Percentiles rank a stretch among this genome's conserved stretches.
These are phyloP conservation scores for Cylindroiulus punctatus DNA, from an alignment of 2,888 invertebrate species.

Conservation along the genomic window DNA sequence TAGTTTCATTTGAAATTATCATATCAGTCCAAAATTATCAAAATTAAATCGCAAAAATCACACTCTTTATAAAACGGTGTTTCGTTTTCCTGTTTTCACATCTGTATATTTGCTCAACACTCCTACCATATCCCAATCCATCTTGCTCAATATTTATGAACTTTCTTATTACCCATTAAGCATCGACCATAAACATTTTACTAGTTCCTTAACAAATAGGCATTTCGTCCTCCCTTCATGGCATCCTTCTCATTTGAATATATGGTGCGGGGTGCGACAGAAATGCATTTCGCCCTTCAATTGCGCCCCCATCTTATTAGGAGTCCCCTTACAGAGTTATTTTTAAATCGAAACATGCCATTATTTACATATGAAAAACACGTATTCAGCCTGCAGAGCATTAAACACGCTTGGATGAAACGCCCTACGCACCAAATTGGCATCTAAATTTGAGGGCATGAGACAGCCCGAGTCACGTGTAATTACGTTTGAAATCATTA, in stretches of 20 bases:
- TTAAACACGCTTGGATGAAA: background rate
- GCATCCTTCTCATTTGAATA: background rate
- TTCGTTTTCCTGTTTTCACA: background rate
- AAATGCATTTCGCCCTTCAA: background rate
- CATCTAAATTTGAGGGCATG: conserved; percentile 12
- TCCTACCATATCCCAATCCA: background rate
- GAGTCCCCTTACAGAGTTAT: background rate
- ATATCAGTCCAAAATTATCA: too few relatives aligned
- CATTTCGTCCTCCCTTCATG: background rate
- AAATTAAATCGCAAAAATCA: too few relatives aligned
- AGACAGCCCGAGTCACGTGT: conserved; percentile 29
- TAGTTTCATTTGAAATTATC: too few relatives aligned
- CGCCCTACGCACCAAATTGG: background rate
- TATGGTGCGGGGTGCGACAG: background rate
- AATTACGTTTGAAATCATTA: conserved; percentile 42
- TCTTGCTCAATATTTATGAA: background rate
- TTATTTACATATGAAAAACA: conserved; percentile 38
- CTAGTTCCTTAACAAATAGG: conserved; percentile 19
- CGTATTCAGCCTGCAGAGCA: background rate
- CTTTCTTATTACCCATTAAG: conserved; percentile 20
- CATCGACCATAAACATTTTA: background rate
- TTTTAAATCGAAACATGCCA: conserved; percentile 11
- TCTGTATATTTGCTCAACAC: background rate
- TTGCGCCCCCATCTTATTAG: background rate
- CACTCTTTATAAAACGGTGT: background rate